Percentiles rank a stretch among this genome's conserved stretches.
Conservation (phyloP, 2,888 invertebrate genomes). For the Cheilosia variabilis region DNA sequence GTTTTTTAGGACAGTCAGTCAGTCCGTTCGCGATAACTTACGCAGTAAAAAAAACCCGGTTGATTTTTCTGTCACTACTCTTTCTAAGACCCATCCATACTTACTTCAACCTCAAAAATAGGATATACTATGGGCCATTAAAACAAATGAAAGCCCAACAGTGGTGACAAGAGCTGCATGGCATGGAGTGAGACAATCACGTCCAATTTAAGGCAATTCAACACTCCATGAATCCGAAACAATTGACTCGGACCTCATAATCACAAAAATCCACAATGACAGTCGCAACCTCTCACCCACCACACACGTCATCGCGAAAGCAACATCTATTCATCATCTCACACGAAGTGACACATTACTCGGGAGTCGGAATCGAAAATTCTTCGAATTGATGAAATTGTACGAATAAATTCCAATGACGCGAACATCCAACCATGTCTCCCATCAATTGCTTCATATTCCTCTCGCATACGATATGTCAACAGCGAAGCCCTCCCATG, state of each 20-base stretch:
- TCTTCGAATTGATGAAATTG: constrained; percentile 5
- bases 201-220: neutral
- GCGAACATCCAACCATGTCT: neutral
- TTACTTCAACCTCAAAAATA: no score
- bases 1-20: no score
- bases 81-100: no score
- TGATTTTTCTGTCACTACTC: no score
- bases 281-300: neutral
- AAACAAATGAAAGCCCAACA: no score
- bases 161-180: no score
- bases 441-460: constrained; percentile 5
- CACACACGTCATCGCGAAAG: neutral
- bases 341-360: neutral
- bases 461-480: constrained; percentile 29
- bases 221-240: neutral
- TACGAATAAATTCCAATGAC: neutral
- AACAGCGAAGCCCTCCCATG: constrained; percentile 26
- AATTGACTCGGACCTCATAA: constrained; percentile 17
- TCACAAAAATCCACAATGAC: neutral
- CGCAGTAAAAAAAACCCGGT: no score
- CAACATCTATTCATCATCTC: constrained; percentile 2
- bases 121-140: no score
- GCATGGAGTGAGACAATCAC: neutral
- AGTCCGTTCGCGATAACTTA: no score
- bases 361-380: neutral